Percentiles rank a stretch among this genome's conserved stretches.
phyloP scores from a whole-genome alignment of 35 echinoderm and acorn worm genomes.

The Amphiura filiformis region DNA sequence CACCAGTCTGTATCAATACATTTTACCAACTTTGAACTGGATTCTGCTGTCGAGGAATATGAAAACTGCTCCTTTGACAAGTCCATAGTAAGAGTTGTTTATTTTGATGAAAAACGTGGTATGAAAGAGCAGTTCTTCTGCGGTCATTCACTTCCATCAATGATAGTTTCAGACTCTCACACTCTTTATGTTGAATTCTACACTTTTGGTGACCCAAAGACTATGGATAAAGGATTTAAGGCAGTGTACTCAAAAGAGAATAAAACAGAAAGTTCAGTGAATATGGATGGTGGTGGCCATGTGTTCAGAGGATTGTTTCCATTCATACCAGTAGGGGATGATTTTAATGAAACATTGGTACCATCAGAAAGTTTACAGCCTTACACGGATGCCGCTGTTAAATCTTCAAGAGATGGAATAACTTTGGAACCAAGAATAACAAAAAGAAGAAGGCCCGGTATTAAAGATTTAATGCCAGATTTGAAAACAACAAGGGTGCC shows the following conservation, averaged over 20 bases:
- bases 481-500: background rate
- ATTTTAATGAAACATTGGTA: background rate
- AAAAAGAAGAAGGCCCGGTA: background rate
- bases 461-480: background rate
- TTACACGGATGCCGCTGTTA: background rate
- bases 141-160: background rate
- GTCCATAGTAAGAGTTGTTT: background rate
- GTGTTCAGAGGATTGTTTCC: background rate
- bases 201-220: background rate
- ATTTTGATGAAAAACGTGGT: background rate
- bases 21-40: background rate
- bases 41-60: background rate
- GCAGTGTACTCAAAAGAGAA: background rate
- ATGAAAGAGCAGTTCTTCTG: background rate
- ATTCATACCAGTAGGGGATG: background rate
- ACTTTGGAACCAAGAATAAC: background rate
- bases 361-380: background rate
- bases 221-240: background rate
- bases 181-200: background rate
- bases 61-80: background rate
- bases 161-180: background rate
- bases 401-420: background rate
- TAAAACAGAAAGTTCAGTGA: background rate
- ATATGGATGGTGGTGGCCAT: background rate
- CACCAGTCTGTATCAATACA: background rate